Percentiles rank a stretch among this genome's conserved stretches.
phyloP scores from a whole-genome alignment of 2,113 vertebrate genomes.

The Zootoca vivipara region DNA sequence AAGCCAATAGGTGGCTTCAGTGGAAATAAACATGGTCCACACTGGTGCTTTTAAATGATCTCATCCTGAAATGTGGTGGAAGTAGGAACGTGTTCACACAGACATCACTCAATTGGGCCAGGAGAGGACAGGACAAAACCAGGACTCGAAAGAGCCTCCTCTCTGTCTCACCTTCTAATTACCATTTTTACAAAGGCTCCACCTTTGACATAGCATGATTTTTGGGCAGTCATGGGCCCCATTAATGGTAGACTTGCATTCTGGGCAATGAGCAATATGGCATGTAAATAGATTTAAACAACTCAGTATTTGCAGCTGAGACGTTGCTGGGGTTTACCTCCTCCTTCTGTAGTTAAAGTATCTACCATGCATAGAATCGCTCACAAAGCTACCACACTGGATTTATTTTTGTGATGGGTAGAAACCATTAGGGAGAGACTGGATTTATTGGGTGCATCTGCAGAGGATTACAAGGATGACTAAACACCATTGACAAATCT shows the following conservation, averaged over 20 bases:
- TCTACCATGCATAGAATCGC: background rate
- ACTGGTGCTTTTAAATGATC: background rate
- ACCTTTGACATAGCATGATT: background rate
- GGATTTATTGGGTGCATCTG: background rate
- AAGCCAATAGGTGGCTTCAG: conserved; percentile 27
- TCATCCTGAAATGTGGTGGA: background rate
- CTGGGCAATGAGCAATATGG: background rate
- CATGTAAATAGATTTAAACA: background rate
- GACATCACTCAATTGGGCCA: background rate
- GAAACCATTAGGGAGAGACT: background rate
- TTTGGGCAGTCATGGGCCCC: background rate
- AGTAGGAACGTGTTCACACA: background rate
- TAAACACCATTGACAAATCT: background rate
- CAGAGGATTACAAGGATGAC: background rate
- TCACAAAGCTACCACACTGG: background rate
- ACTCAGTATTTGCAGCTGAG: background rate
- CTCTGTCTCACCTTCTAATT: background rate
- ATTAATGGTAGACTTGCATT: background rate
- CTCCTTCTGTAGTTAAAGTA: background rate
- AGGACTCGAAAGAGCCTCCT: background rate
- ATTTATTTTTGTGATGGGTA: background rate
- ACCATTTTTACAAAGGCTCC: background rate
- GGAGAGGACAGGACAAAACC: background rate
- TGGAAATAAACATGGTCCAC: conserved; percentile 41
- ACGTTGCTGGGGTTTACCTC: background rate